Base-by-base conservation (phyloP, 1,140 invertebrate genomes). In the Pogonomyrmex californicus region DNA sequence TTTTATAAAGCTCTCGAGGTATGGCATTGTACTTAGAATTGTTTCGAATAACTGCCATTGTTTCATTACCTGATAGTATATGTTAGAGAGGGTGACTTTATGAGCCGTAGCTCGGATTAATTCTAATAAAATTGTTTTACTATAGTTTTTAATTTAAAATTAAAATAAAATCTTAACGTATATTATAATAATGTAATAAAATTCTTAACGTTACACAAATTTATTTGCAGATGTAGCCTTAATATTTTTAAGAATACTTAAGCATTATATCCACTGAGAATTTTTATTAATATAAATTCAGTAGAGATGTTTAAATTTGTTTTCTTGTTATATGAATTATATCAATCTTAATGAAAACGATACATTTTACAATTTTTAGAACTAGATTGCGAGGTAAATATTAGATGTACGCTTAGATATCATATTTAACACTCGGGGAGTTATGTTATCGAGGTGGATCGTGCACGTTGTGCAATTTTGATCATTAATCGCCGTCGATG, bases 401-500 rank as follows among this genome's bases (percentile, higher is more conserved):
- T 62, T 23, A 60, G 23, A 75, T 4, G 54, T 73, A 10, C 51
- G 47, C 75, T 81, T 56, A 44, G 66, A 75, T 23, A 23, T 81
- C 56, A 68, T 86, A 75, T 77, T 62, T 51, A 54, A 78, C 33
- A 41, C n/a, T 86, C 56, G 58, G 30, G 12, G 36, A 60, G 65
- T 47, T 86, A 68, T 58, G 83, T 88, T 70, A 77, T 81, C 66
- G 54, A 51, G 49, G 75, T 63, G 44, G 60, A 7, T 73, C 68
- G 77, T 12, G 79, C 68, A 10, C 83, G 60, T 83, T 83, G 81
- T 54, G 62, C 87, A 79, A 86, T 75, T 75, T 75, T 62, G 68
- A 82, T 76, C 82, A 89, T 88, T 92, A 91, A 92, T 86, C 70
- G 86, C 71, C 77, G 73, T 71, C 86, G 76, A 91, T 82, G 85